Evolutionary conservation across 2,797 vertebrate genomes (phyloP).

Genomic region (Morelia viridis): DNA sequence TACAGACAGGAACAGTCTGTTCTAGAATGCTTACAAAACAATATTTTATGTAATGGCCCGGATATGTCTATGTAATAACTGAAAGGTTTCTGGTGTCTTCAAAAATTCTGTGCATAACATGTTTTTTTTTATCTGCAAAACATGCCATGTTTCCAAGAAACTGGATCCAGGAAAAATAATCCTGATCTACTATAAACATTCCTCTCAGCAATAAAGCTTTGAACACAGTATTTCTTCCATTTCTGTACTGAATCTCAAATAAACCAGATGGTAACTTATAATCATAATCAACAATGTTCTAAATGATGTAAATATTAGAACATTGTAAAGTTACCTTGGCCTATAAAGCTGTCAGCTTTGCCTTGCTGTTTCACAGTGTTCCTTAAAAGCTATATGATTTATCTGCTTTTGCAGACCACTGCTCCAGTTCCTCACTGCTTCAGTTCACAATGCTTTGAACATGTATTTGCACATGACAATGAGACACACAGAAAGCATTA

Average conservation of each 20-base stretch:
- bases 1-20: background rate
- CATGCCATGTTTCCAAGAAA: background rate
- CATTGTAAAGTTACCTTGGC: background rate
- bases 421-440: background rate
- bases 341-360: background rate
- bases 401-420: background rate
- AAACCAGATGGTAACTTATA: constrained; percentile 1
- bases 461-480: background rate
- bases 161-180: background rate
- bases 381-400: background rate
- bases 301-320: background rate
- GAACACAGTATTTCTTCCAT: background rate
- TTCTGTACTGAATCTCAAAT: constrained; percentile 1
- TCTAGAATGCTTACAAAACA: background rate
- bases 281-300: constrained; percentile 9
- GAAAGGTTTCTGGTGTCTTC: background rate
- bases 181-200: background rate
- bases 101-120: background rate
- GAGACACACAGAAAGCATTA: background rate
- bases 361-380: background rate
- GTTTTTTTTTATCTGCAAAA: background rate
- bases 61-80: background rate
- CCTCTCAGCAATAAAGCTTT: background rate
- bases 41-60: background rate
- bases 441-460: background rate